phyloP scores from a whole-genome alignment of 2,797 vertebrate genomes.

The Sparidentex hasta region DNA sequence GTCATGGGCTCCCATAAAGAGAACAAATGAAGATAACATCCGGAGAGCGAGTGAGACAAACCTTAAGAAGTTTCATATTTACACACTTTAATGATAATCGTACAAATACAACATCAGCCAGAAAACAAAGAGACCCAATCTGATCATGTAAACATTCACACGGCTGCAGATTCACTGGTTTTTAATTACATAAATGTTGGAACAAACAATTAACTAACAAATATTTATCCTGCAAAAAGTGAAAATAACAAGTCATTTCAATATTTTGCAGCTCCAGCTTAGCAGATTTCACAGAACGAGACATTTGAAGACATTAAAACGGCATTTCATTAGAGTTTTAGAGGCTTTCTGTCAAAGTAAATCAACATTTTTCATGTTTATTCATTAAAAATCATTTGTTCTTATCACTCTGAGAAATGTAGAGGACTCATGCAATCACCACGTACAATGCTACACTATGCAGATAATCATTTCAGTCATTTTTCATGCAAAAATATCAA shows the following conservation, averaged over 20 bases:
- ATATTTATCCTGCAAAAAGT: background rate
- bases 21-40: background rate
- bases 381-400: no score
- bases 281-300: background rate
- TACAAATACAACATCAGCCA: background rate
- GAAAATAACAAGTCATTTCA: background rate
- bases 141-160: slow-evolving; percentile 10
- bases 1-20: slow-evolving; percentile 33
- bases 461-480: no score
- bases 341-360: no score
- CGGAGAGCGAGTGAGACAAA: background rate
- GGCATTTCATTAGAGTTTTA: no score
- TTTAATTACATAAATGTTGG: background rate
- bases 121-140: background rate
- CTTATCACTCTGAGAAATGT: no score
- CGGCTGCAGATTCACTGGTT: slow-evolving; percentile 6
- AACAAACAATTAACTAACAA: background rate
- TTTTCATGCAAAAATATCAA: no score
- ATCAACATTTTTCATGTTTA: no score
- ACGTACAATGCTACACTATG: no score
- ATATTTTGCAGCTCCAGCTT: background rate
- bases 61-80: background rate
- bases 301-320: background rate
- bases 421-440: no score
- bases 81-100: slow-evolving; percentile 34